Evolutionary conservation across 2,797 vertebrate species (phyloP).

Genomic region (Anisognathus igniventris): DNA sequence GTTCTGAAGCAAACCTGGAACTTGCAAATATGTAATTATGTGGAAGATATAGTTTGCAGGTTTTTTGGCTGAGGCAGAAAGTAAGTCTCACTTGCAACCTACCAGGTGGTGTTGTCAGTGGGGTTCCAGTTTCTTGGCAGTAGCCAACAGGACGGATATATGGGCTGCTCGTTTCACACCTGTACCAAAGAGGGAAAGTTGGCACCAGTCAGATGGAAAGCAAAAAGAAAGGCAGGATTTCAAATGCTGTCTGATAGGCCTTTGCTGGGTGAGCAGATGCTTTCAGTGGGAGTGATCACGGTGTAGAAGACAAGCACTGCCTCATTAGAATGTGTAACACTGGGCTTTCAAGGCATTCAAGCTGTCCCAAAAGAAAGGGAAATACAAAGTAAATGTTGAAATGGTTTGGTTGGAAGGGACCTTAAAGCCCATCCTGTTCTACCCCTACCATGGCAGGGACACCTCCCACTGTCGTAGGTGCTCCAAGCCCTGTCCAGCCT

Average conservation of each 20-base stretch:
- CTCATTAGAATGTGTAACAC: background rate
- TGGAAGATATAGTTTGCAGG: background rate
- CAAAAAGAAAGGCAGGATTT: slow-evolving; percentile 4
- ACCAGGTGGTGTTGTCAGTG: slow-evolving; percentile 88
- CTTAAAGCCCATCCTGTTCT: fast-evolving
- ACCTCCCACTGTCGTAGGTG: background rate
- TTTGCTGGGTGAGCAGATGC: slow-evolving; percentile 25
- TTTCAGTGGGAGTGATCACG: background rate
- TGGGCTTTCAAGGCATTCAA: background rate
- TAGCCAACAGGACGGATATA: slow-evolving; percentile 87
- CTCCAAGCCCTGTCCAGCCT: background rate
- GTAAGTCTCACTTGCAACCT: slow-evolving; percentile 48
- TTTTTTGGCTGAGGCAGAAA: background rate
- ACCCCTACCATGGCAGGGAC: background rate
- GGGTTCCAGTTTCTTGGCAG: slow-evolving; percentile 84
- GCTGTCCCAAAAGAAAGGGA: background rate
- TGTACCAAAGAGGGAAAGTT: slow-evolving; percentile 54
- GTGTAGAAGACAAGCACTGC: background rate
- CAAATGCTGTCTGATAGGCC: background rate
- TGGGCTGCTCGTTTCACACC: slow-evolving; percentile 88
- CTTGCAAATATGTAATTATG: background rate
- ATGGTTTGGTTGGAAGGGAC: background rate
- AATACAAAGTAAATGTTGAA: background rate
- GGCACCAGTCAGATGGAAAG: slow-evolving; percentile 8
- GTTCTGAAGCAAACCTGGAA: background rate